A percentile compares a stretch with the other conserved stretches of the same genome.
phyloP scores from a whole-genome alignment of 2,888 invertebrate species.

The Ichneumon xanthorius region DNA sequence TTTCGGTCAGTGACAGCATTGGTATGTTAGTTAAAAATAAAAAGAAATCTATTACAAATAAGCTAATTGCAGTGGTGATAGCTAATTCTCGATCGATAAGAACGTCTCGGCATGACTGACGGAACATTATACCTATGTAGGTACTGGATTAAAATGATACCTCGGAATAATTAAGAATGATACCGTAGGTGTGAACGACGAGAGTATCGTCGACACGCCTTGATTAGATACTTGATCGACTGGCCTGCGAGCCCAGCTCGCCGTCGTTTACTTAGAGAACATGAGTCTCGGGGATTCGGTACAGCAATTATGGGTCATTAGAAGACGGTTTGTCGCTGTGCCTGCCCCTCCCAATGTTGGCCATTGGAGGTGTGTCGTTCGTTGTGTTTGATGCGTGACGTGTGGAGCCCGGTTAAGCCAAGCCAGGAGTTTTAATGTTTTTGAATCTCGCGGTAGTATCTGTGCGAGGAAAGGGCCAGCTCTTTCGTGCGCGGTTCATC shows the following conservation, averaged over 20 bases:
- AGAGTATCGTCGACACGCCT: conserved; percentile 64
- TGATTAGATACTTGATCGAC: conserved; percentile 64
- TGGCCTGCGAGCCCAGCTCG: conserved; percentile 62
- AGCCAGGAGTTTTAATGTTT: conserved; percentile 78
- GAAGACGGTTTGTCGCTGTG: conserved; percentile 81
- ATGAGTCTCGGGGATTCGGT: conserved; percentile 71
- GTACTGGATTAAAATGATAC: conserved; percentile 13
- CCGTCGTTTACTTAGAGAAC: conserved; percentile 80
- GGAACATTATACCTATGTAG: not conserved
- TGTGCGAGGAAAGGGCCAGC: conserved; percentile 26
- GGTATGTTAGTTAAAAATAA: not conserved
- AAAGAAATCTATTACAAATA: not conserved
- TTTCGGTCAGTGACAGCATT: not conserved
- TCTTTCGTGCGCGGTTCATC: conserved; percentile 57
- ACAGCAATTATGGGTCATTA: conserved; percentile 83
- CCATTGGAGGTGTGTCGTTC: conserved; percentile 50
- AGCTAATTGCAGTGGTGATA: not conserved
- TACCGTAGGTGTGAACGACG: conserved; percentile 52
- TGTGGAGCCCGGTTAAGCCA: conserved; percentile 68
- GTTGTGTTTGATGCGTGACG: conserved; percentile 66
- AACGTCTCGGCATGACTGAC: not conserved
- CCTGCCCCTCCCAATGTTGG: conserved; percentile 53
- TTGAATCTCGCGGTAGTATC: conserved; percentile 77
- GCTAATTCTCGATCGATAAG: not conserved
- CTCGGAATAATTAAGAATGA: conserved; percentile 7